Percentiles rank a stretch among this genome's conserved stretches.
Evolutionary conservation across 2,113 vertebrate species (phyloP).

Genomic region (Ivindomyrus marchei): DNA sequence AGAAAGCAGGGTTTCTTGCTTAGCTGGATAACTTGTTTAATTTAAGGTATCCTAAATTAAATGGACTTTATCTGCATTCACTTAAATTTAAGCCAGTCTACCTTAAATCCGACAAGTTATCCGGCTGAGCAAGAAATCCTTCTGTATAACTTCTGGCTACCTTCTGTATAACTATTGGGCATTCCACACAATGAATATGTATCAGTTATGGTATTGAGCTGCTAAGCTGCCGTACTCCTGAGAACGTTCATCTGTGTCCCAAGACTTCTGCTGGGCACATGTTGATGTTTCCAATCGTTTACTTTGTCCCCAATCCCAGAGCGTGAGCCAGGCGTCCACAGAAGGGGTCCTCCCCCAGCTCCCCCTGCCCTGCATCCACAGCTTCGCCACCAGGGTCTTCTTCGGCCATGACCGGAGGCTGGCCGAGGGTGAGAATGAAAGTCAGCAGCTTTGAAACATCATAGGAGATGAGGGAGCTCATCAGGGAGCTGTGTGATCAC

Average conservation of each 20-base stretch:
- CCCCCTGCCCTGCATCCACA: slow-evolving; percentile 86
- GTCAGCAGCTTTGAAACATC: neutral
- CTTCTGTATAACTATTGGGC: neutral
- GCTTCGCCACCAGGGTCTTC: slow-evolving; percentile 82
- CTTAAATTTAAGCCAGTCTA: neutral
- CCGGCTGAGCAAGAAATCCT: neutral
- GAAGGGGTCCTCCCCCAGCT: slow-evolving; percentile 71
- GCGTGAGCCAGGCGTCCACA: slow-evolving; percentile 21
- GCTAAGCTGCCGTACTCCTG: neutral
- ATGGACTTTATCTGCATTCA: neutral
- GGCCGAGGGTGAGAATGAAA: slow-evolving; percentile 75
- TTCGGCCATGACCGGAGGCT: slow-evolving; percentile 89
- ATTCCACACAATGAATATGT: neutral
- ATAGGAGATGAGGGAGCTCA: neutral
- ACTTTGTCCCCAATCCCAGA: slow-evolving; percentile 20
- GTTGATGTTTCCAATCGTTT: neutral
- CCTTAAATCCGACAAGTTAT: neutral
- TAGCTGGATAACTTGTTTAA: neutral
- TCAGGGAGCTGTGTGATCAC: neutral
- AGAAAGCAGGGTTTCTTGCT: neutral
- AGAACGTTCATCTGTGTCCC: neutral
- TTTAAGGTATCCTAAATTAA: neutral
- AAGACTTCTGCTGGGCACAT: neutral
- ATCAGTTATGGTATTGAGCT: neutral
- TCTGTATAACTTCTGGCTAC: neutral